Percentiles rank a stretch among this genome's conserved stretches.
Evolutionary conservation across 2,797 vertebrate species (phyloP).

Genomic region (Peromyscus aztecus): DNA sequence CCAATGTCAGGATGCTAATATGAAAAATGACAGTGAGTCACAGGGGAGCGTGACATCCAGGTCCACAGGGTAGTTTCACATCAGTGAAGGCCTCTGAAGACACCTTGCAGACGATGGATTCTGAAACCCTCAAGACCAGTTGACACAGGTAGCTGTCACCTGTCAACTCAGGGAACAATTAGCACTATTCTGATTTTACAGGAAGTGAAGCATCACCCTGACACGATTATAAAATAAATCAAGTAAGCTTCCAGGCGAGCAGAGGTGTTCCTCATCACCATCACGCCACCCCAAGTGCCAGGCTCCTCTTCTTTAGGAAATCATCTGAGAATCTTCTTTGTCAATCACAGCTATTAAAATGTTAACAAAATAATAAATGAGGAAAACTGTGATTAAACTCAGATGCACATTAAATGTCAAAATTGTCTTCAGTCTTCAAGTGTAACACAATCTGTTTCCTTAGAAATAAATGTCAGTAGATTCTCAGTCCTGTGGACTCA

Average conservation of each 20-base stretch:
- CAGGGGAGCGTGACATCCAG: not conserved
- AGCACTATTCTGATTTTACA: not conserved
- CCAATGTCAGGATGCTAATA: not conserved
- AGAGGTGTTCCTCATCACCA: not conserved
- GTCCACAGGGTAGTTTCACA: not conserved
- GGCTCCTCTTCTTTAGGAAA: not conserved
- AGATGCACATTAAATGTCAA: not conserved
- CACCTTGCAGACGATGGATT: not conserved
- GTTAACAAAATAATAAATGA: not conserved
- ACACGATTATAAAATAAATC: not conserved
- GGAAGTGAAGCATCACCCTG: not conserved
- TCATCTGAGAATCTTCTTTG: not conserved
- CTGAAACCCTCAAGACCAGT: not conserved
- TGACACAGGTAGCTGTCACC: not conserved
- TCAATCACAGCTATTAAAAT: not conserved
- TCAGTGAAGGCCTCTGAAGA: not conserved
- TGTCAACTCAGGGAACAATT: not conserved
- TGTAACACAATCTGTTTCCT: not conserved
- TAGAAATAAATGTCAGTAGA: not conserved
- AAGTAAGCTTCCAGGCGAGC: not conserved
- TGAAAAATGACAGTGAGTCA: not conserved
- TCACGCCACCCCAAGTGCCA: no score
- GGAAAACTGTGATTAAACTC: not conserved
- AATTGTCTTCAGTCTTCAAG: constrained; percentile 23
- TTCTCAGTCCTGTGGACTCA: not conserved